phyloP scores from a whole-genome alignment of 2,797 vertebrate species.

The Novumbra hubbsi region DNA sequence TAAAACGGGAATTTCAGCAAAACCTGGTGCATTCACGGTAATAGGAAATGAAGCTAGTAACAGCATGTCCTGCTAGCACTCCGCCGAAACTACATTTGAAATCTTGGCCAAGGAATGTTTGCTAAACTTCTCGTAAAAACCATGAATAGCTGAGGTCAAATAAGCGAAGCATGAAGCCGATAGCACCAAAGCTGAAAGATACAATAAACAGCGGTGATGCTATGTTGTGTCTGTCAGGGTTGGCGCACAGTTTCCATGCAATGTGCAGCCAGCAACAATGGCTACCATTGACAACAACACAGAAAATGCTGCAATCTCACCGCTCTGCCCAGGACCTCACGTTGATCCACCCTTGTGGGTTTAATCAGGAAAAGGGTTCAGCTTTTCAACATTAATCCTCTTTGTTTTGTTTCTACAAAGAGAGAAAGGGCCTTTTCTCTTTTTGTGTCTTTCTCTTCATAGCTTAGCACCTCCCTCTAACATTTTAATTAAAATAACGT shows the following conservation, averaged over 20 bases:
- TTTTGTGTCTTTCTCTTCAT: slow-evolving; percentile 1
- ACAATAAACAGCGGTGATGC: neutral
- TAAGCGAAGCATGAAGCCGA: neutral
- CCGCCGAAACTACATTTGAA: neutral
- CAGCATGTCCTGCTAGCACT: neutral
- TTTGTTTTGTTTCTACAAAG: slow-evolving; percentile 42
- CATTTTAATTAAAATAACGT: slow-evolving; percentile 43
- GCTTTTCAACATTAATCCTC: slow-evolving; percentile 42
- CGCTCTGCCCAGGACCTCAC: neutral
- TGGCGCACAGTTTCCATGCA: neutral
- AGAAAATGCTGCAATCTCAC: neutral
- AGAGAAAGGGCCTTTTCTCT: neutral
- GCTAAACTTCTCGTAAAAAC: neutral
- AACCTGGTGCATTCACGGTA: neutral
- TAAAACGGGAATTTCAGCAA: neutral
- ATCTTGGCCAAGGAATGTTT: neutral
- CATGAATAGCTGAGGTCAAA: neutral
- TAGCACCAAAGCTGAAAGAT: neutral
- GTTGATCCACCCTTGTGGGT: slow-evolving; percentile 21
- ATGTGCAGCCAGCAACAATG: slow-evolving; percentile 4
- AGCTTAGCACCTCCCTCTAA: neutral
- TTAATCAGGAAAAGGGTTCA: slow-evolving; percentile 41
- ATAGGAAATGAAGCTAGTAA: neutral
- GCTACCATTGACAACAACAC: neutral
- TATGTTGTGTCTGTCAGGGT: neutral